Conservation (phyloP, 2,797 vertebrate species). For the Hapalemur alaotrensis region DNA sequence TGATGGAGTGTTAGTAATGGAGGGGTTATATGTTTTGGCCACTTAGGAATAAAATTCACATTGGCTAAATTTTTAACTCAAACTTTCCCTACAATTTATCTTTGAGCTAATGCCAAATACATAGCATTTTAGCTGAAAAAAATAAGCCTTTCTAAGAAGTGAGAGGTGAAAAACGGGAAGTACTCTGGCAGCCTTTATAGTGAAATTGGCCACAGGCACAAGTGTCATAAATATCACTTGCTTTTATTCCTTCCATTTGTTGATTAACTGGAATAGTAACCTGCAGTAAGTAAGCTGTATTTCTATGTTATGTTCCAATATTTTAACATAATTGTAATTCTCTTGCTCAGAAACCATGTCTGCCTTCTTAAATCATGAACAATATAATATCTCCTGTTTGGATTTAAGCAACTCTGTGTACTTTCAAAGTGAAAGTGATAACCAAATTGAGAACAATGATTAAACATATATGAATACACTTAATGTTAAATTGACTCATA, state of each 20-base stretch:
- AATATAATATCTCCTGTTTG: background rate
- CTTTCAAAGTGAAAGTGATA: background rate
- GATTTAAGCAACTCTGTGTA: background rate
- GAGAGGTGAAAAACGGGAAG: background rate
- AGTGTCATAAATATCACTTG: conserved; percentile 51
- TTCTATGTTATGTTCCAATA: conserved; percentile 70
- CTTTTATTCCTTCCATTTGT: conserved; percentile 65
- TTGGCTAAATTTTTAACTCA: background rate
- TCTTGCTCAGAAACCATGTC: background rate
- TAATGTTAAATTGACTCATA: background rate
- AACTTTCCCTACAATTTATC: background rate
- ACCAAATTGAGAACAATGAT: background rate
- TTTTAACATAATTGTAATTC: conserved; percentile 40
- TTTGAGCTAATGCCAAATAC: conserved; percentile 1
- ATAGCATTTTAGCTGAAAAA: conserved; percentile 25
- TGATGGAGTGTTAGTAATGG: background rate
- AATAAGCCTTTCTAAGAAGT: conserved; percentile 41
- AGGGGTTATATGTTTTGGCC: background rate
- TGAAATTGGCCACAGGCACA: background rate
- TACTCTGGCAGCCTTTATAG: background rate
- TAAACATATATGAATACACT: background rate
- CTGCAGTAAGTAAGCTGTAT: conserved; percentile 69
- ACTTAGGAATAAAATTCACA: background rate
- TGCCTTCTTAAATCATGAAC: conserved; percentile 5
- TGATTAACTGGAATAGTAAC: conserved; percentile 74